Percentiles rank a stretch among this genome's conserved stretches.
These are phyloP conservation scores for Spizaetus ornatus DNA, from an alignment of 2,113 vertebrate species.

Conservation along the genomic window DNA sequence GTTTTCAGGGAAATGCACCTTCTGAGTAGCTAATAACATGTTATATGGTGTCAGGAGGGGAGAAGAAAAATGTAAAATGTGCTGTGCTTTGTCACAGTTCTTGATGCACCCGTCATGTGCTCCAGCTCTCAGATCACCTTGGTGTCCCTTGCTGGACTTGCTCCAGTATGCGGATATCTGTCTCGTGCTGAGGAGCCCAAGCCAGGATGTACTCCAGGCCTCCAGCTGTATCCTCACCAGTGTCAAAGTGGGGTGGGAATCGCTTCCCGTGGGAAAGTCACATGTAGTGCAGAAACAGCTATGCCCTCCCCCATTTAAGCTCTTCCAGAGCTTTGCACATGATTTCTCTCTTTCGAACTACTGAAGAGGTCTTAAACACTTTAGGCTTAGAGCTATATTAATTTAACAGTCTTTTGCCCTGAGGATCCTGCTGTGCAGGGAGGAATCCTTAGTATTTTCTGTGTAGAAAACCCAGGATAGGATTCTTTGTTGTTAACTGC, in stretches of 20 bases:
- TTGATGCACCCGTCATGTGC: fast-evolving
- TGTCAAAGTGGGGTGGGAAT: not conserved
- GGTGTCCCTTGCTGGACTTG: not conserved
- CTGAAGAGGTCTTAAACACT: not conserved
- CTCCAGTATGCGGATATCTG: not conserved
- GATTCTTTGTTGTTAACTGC: not conserved
- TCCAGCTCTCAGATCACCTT: not conserved
- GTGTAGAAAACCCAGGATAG: not conserved
- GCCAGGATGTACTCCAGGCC: not conserved
- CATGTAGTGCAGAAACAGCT: not conserved
- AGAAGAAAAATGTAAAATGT: not conserved
- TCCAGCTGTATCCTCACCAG: not conserved
- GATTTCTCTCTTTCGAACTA: not conserved
- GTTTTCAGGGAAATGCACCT: not conserved
- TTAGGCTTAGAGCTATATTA: not conserved
- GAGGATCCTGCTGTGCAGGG: not conserved
- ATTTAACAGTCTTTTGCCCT: not conserved
- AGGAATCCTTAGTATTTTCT: not conserved
- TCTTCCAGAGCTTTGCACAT: not conserved
- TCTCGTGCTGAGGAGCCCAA: not conserved
- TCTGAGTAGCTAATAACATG: not conserved
- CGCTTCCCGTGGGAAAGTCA: not conserved
- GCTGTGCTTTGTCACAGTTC: not conserved
- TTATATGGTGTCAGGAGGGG: not conserved
- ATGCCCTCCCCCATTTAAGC: not conserved